phyloP scores from a whole-genome alignment of 2,888 invertebrate species.

The Drosophila austrosaltans region DNA sequence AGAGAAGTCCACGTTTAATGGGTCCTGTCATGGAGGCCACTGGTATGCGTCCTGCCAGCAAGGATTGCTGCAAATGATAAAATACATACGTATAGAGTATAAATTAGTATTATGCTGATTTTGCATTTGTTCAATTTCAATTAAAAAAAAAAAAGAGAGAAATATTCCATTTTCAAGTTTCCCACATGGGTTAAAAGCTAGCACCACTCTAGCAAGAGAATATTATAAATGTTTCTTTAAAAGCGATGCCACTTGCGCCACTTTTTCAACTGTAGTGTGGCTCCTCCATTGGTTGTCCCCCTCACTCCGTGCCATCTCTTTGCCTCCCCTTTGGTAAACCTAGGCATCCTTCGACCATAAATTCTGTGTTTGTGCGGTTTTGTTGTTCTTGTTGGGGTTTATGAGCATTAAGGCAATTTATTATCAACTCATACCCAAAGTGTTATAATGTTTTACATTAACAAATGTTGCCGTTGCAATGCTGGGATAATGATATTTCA shows the following conservation, averaged over 20 bases:
- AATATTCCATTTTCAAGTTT: constrained; percentile 66
- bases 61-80: constrained; percentile 80
- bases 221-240: constrained; percentile 75
- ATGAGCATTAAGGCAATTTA: constrained; percentile 63
- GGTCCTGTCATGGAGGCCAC: constrained; percentile 85
- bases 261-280: constrained; percentile 40
- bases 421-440: constrained; percentile 51
- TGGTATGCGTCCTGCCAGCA: constrained; percentile 83
- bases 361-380: constrained; percentile 63
- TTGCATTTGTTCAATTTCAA: constrained; percentile 59
- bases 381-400: constrained; percentile 47
- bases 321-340: constrained; percentile 22
- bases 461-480: constrained; percentile 53
- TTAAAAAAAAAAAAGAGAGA: constrained; percentile 31
- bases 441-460: constrained; percentile 70
- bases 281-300: constrained; percentile 6
- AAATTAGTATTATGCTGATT: constrained; percentile 42
- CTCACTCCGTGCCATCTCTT: neutral
- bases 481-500: constrained; percentile 29
- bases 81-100: constrained; percentile 16
- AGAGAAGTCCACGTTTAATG: constrained; percentile 87
- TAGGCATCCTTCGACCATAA: constrained; percentile 50
- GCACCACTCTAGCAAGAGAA: constrained; percentile 42
- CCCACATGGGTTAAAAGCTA: constrained; percentile 38
- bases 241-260: constrained; percentile 69